Percentiles rank a stretch among this genome's conserved stretches.
phyloP scores from a whole-genome alignment of 2,888 invertebrate species.

The Ophraella communa region DNA sequence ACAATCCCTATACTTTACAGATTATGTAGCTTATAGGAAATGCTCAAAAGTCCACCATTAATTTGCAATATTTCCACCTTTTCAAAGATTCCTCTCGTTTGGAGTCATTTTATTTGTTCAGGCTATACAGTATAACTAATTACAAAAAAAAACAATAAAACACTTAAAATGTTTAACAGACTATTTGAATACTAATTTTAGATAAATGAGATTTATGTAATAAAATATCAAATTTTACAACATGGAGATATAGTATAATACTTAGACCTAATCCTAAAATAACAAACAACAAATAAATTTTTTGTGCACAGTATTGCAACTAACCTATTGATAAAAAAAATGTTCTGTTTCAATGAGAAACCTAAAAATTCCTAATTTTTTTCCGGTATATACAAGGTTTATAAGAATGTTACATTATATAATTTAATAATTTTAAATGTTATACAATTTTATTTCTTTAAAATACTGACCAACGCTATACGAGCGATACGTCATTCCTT shows the following conservation, averaged over 20 bases:
- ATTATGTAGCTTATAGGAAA: too few relatives aligned
- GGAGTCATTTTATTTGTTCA: neutral
- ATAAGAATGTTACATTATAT: constrained; percentile 18
- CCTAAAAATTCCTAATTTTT: constrained; percentile 43
- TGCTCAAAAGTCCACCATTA: too few relatives aligned
- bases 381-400: constrained; percentile 44
- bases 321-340: constrained; percentile 44
- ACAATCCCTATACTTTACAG: too few relatives aligned
- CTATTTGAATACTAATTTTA: constrained; percentile 3
- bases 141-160: neutral
- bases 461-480: constrained; percentile 55
- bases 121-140: neutral
- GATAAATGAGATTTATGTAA: constrained; percentile 34
- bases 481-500: constrained; percentile 22
- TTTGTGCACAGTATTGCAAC: constrained; percentile 53
- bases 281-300: constrained; percentile 52
- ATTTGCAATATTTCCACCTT: too few relatives aligned
- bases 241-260: constrained; percentile 50
- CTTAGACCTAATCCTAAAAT: constrained; percentile 43
- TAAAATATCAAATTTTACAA: constrained; percentile 52
- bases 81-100: too few relatives aligned
- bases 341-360: constrained; percentile 45
- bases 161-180: neutral
- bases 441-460: constrained; percentile 38
- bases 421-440: constrained; percentile 30